Base-by-base conservation (phyloP, 92 coral and sea anemone species). In the Phenganax marumi region DNA sequence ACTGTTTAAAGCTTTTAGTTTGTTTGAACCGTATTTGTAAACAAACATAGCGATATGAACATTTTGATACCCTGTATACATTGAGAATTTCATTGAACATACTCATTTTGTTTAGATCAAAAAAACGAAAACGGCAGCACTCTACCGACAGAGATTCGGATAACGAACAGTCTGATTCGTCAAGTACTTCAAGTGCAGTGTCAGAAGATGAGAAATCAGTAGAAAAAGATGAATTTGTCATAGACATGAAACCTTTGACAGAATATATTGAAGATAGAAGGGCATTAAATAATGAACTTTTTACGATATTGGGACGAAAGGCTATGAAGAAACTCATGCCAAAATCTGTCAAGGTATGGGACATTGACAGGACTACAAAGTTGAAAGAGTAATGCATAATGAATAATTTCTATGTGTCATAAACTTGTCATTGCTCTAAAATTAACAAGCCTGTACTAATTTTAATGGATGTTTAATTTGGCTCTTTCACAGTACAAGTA, bases 261-360 rank as follows among this genome's bases (percentile, higher is more conserved):
- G 93, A 90, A 64, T 94, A 90, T 57, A 79, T 94, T 0, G 89
- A 91, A 54, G 87, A 94, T 68, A 89, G 89, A 82, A 84, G 87
- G 64, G 90, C 87, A 73, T 89, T 94, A 17, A 90, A 94, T 65
- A 50, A 52, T 51, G 94, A 91, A 72, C 91, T 94, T 56, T 94
- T 93, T 77, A 85, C 78, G 55, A 86, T 91, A 63, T 80, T 94
- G 24, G 76, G 90, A 73, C 91, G 91, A 83, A 94, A 91, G 55
- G 94, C 91, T 77, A 85, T 94, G 63, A 94, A 94, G 73, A 85
- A 85, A 63, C 57, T 94, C 89, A 84, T 94, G 74, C 97, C 97
- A 49, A 84, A 83, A 17, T 75, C 87, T 68, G 79, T 94, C 8
- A 94, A 94, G 97, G 97, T 93, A 83, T 8, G 18, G 23, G 12